phyloP scores from a whole-genome alignment of 2,888 invertebrate species.

The Erebia aethiops region DNA sequence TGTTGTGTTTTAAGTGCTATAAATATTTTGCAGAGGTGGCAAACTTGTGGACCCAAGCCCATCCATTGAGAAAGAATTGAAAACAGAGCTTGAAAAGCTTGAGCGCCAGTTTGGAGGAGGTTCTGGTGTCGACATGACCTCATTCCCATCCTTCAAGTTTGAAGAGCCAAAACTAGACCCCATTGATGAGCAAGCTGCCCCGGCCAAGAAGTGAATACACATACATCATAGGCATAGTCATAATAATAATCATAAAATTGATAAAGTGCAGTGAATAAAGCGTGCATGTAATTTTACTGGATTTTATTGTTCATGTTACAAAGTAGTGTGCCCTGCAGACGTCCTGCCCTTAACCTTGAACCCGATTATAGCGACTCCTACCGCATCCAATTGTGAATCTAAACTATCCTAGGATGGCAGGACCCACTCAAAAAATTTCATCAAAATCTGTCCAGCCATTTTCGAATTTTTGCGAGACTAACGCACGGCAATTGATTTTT shows the following conservation, averaged over 20 bases:
- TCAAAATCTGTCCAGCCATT: too few species aligned
- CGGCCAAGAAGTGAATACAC: slow-evolving; percentile 63
- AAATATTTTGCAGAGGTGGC: slow-evolving; percentile 85
- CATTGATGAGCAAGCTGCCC: slow-evolving; percentile 75
- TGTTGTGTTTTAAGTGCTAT: not conserved
- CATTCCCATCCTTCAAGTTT: slow-evolving; percentile 94
- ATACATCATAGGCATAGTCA: slow-evolving; percentile 22
- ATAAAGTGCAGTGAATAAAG: slow-evolving; percentile 19
- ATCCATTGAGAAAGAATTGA: slow-evolving; percentile 88
- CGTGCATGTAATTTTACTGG: slow-evolving; percentile 3
- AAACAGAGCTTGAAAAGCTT: slow-evolving; percentile 91
- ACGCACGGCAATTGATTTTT: too few species aligned
- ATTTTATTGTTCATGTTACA: slow-evolving; percentile 9
- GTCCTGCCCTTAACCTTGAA: too few species aligned
- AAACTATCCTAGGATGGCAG: too few species aligned
- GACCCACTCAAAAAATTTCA: too few species aligned
- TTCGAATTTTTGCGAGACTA: too few species aligned
- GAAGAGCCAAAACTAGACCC: slow-evolving; percentile 88
- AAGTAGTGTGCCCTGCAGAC: too few species aligned
- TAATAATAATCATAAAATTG: slow-evolving; percentile 6
- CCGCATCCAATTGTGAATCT: too few species aligned
- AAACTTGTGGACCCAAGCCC: slow-evolving; percentile 92
- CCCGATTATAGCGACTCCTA: too few species aligned
- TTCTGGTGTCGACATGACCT: slow-evolving; percentile 91
- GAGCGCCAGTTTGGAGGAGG: slow-evolving; percentile 90